Base-by-base conservation (phyloP, 2,888 invertebrate species). In the Rhamnusium bicolor region DNA sequence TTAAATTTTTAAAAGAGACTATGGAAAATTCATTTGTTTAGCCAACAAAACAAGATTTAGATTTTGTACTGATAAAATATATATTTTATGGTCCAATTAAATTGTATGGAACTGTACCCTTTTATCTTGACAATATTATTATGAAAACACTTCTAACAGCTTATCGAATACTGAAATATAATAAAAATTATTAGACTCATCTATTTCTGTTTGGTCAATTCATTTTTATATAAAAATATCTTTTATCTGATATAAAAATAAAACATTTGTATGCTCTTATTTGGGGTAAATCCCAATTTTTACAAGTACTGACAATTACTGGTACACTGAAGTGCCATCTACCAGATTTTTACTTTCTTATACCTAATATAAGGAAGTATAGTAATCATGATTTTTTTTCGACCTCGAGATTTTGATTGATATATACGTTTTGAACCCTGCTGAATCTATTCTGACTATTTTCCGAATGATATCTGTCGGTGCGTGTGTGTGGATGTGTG, bases 11-110 rank as follows among this genome's bases (percentile, higher is more conserved):
- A 6, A 60, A 60, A 60, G 58, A 24, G 12, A 58, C 18, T 32
- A 27, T 32, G 10, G 60, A 60, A 60, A 60, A 60, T 60, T 60
- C 27, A 60, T 60, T 60, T 19, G 32, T 60, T 12, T 60, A 16
- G 60, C 60, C 60, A 8, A 29, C 19, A 60, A 60, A 32, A 16
- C 18, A 16, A 19, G 60, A 60, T 40, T 32, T 18, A 32, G 60
- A 16, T 29, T 32, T 60, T 60, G 60, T 60, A 32, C 10, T 32
- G 10, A 60, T 18, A 60, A 24, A 14, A 60, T 32, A 60, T 12
- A 29, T 32, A 60, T 60, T 60, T 60, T 60, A 60, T 24, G 32
- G 60, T 29, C 60, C 60, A 1, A 4, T 32, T 32, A 32, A 32
- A 32, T 32, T 32, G 29, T 8, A 32, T 8, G 29, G 29, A 1